Percentiles rank a stretch among this genome's conserved stretches.
These are phyloP conservation scores for Tretioscincus oriximinensis DNA, from an alignment of 2,113 vertebrate species.

Conservation along the genomic window DNA sequence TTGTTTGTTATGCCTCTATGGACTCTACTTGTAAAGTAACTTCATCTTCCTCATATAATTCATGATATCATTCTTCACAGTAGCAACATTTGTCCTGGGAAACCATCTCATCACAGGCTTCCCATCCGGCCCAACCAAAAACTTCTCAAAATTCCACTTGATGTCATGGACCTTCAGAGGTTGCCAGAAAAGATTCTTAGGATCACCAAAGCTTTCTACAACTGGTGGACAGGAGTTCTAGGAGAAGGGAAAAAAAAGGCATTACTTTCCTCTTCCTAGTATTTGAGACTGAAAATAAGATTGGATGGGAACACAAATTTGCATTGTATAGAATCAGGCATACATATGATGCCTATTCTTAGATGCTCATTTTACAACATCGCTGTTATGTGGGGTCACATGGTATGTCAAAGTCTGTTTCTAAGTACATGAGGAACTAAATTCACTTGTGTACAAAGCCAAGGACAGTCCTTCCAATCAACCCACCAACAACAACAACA, in stretches of 20 bases:
- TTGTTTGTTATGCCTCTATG: background rate
- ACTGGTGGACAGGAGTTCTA: slow-evolving; percentile 89
- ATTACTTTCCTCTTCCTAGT: background rate
- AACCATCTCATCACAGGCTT: slow-evolving; percentile 87
- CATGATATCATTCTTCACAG: slow-evolving; percentile 75
- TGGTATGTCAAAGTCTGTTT: too few species aligned
- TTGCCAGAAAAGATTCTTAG: slow-evolving; percentile 85
- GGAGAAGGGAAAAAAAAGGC: background rate
- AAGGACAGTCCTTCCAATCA: too few species aligned
- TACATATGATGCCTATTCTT: too few species aligned
- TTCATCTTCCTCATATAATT: slow-evolving; percentile 61
- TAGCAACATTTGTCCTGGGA: slow-evolving; percentile 72
- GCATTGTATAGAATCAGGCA: too few species aligned
- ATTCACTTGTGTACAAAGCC: too few species aligned
- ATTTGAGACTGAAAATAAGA: background rate
- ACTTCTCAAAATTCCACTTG: slow-evolving; percentile 99
- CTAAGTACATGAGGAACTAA: too few species aligned
- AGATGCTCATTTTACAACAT: too few species aligned
- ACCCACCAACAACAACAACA: too few species aligned
- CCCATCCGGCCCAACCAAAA: slow-evolving; percentile 86
- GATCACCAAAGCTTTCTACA: slow-evolving; percentile 75
- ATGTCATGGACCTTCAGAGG: slow-evolving; percentile 85
- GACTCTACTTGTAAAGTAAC: background rate
- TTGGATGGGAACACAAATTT: background rate
- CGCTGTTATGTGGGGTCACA: too few species aligned